A percentile compares a stretch with the other conserved stretches of the same genome.
Conservation (phyloP, 2,113 vertebrate genomes). For the Gulo gulo region DNA sequence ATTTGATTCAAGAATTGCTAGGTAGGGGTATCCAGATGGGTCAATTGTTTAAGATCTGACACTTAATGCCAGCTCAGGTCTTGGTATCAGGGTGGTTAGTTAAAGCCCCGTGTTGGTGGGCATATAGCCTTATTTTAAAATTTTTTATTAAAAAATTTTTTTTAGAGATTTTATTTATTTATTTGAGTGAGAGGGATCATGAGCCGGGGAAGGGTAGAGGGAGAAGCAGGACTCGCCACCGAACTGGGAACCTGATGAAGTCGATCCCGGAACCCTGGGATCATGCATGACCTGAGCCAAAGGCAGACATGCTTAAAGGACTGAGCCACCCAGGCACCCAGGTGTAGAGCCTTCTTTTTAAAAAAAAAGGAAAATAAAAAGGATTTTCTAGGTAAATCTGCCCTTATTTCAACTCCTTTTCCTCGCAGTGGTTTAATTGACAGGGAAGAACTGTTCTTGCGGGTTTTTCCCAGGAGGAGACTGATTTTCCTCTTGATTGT, state of each 20-base stretch:
- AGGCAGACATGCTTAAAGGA: too few species aligned
- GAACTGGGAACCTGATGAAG: neutral
- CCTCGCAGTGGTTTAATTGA: neutral
- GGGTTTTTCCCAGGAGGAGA: neutral
- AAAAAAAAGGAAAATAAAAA: neutral
- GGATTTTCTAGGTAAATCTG: neutral
- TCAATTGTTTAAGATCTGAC: neutral
- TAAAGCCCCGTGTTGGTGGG: neutral
- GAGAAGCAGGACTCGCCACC: neutral
- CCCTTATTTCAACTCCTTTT: slow-evolving; percentile 1
- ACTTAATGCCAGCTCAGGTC: neutral
- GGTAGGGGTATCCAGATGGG: neutral
- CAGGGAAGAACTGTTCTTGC: neutral
- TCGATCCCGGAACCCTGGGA: neutral
- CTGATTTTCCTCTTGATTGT: slow-evolving; percentile 1
- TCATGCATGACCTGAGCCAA: too few species aligned
- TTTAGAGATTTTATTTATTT: neutral
- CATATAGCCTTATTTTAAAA: neutral
- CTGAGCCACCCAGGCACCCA: too few species aligned
- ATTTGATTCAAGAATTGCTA: neutral
- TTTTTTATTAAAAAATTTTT: neutral
- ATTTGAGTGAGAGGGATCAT: neutral
- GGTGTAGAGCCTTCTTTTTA: too few species aligned
- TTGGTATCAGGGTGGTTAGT: neutral
- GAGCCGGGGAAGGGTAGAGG: neutral